Evolutionary conservation across 2,113 vertebrate genomes (phyloP).

Genomic region (Aptenodytes patagonicus): DNA sequence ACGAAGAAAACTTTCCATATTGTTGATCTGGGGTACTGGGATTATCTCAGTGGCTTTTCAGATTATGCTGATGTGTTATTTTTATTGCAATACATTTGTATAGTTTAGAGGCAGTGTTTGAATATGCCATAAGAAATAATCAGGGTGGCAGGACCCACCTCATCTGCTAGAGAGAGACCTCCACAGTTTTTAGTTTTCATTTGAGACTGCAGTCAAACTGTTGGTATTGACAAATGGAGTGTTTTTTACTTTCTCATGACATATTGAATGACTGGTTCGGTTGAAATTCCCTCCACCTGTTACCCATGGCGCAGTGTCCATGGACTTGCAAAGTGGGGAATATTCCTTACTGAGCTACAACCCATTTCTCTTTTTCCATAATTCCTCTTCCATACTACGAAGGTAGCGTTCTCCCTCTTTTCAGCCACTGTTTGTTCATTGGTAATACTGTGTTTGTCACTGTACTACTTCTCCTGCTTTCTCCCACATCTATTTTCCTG

Average conservation of each 20-base stretch:
- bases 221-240: neutral
- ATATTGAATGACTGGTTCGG: neutral
- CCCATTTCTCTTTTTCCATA: neutral
- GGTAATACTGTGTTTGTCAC: neutral
- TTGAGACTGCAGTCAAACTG: neutral
- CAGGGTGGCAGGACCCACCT: neutral
- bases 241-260: neutral
- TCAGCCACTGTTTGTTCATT: neutral
- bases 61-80: neutral
- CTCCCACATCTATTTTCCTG: neutral
- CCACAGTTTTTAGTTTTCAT: neutral
- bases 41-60: neutral
- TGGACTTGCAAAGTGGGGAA: neutral
- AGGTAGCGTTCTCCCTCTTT: neutral
- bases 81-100: neutral
- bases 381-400: neutral
- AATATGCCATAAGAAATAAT: neutral
- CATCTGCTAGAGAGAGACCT: neutral
- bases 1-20: neutral
- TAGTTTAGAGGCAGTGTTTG: neutral
- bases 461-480: neutral
- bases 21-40: neutral
- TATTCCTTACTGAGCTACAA: neutral
- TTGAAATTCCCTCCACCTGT: neutral
- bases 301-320: neutral